Conservation (phyloP, 2,888 invertebrate genomes). For the Blastobasis adustella region DNA sequence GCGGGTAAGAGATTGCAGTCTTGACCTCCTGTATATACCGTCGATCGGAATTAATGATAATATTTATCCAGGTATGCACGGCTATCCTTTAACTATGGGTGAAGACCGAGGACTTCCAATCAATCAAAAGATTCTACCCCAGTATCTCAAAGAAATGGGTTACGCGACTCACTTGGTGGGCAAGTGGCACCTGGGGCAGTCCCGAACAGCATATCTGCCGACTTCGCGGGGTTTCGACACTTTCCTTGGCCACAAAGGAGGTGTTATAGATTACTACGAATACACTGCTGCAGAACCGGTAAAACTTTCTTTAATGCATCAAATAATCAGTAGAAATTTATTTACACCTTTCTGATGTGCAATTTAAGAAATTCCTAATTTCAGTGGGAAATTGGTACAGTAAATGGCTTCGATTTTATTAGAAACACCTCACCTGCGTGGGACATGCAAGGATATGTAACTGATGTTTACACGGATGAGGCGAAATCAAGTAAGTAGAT, state of each 20-base stretch:
- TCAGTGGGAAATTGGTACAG: conserved; percentile 36
- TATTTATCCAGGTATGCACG: conserved; percentile 51
- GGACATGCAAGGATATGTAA: conserved; percentile 78
- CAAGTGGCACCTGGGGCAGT: conserved; percentile 84
- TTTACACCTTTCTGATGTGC: too few species aligned
- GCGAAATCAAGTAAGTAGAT: conserved; percentile 67
- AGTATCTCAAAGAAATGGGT: conserved; percentile 79
- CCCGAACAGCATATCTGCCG: conserved; percentile 76
- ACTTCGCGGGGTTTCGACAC: conserved; percentile 85
- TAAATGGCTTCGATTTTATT: conserved; percentile 69
- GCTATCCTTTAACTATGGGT: conserved; percentile 52
- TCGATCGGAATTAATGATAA: too few species aligned
- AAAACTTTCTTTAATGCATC: background rate
- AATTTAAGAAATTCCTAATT: conserved; percentile 4
- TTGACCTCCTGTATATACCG: too few species aligned
- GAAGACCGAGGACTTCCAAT: conserved; percentile 59
- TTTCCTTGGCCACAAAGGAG: conserved; percentile 90
- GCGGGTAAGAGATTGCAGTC: too few species aligned
- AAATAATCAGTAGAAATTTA: too few species aligned
- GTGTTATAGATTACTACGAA: conserved; percentile 87
- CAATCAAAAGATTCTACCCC: conserved; percentile 69
- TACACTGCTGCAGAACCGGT: conserved; percentile 40
- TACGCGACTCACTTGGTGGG: conserved; percentile 87
- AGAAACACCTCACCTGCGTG: conserved; percentile 69
- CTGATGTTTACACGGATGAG: conserved; percentile 80